Base-by-base conservation (phyloP, 1,140 invertebrate species). In the Potamilus streckersoni region DNA sequence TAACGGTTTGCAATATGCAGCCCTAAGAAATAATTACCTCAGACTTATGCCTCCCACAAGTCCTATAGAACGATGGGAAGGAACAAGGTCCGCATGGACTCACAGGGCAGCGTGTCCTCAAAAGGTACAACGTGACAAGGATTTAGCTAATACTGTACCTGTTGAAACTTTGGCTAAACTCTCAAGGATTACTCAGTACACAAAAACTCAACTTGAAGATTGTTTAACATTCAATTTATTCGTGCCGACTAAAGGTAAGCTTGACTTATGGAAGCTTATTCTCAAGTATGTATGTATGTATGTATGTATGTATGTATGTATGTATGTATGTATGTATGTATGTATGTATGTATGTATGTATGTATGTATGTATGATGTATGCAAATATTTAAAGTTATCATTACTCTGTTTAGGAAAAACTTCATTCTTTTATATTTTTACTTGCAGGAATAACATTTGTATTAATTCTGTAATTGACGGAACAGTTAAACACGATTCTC, bases 161-260 rank as follows among this genome's bases (percentile, higher is more conserved):
- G 93, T 93, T 78, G 96, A 96, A 4, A 91, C 96, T 64, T 90
- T 96, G 79, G 94, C 97, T 84, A 95, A 96, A 85, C 92, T 98
- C 73, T 94, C 94, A 85, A 92, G 96, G 83, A 92, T 98, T 85
- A 90, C 96, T 78, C 95, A 95, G 14, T 95, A 95, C 88, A 92
- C 98, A 67, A 93, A 93, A 80, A 95, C 97, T 87, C 96, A 98
- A 90, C 96, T 94, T 81, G 97, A 99, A 91, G 97, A 99, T 91
- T 99, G 97, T 88, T 93, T 99, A 59, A 98, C 98, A 89, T 91
- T 99, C 80, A 99, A 99, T 89, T 96, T 99, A 86, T 98, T 98
- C 90, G 94, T 96, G 12, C 97, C 97, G 62, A 95, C 94, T 82
- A 94, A 95, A 94, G 96, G 97, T 97, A 92, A 93, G 94, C 64